Evolutionary conservation across 2,888 invertebrate genomes (phyloP).

Genomic region (Microctonus hyperodae): DNA sequence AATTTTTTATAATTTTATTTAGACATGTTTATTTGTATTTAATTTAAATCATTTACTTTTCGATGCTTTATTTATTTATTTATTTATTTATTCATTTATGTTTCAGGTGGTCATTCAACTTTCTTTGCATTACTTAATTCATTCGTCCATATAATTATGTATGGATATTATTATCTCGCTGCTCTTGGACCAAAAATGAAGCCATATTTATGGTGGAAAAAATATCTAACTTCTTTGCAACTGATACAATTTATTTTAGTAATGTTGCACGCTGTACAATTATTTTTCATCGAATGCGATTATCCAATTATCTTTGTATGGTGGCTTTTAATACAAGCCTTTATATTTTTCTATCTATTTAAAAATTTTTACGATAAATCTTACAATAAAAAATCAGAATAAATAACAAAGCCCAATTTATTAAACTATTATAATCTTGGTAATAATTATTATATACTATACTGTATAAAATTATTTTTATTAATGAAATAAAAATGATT

Average conservation of each 20-base stretch:
- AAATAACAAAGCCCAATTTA: conserved; percentile 62
- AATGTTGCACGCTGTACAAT: conserved; percentile 85
- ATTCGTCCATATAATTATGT: conserved; percentile 95
- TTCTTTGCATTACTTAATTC: conserved; percentile 95
- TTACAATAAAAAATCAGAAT: conserved; percentile 73
- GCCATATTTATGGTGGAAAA: conserved; percentile 95
- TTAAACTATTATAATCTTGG: no score
- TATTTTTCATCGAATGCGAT: conserved; percentile 87
- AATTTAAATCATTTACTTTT: no score
- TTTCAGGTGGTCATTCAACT: conserved; percentile 85
- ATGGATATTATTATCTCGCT: conserved; percentile 88
- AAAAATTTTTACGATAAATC: conserved; percentile 88
- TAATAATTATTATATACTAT: no score
- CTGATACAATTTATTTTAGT: conserved; percentile 91
- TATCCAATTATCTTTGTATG: conserved; percentile 88
- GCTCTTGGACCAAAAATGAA: conserved; percentile 88
- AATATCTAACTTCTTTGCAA: conserved; percentile 88
- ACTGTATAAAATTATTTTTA: no score
- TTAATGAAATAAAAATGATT: no score
- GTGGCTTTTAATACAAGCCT: conserved; percentile 95
- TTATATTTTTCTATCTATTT: conserved; percentile 93
- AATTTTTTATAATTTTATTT: no score
- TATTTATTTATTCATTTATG: conserved; percentile 10
- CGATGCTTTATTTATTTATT: no score
- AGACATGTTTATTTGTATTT: no score